A percentile compares a stretch with the other conserved stretches of the same genome.
These are phyloP conservation scores for Syrrhaptes paradoxus DNA, from an alignment of 2,113 vertebrate species.

Conservation along the genomic window DNA sequence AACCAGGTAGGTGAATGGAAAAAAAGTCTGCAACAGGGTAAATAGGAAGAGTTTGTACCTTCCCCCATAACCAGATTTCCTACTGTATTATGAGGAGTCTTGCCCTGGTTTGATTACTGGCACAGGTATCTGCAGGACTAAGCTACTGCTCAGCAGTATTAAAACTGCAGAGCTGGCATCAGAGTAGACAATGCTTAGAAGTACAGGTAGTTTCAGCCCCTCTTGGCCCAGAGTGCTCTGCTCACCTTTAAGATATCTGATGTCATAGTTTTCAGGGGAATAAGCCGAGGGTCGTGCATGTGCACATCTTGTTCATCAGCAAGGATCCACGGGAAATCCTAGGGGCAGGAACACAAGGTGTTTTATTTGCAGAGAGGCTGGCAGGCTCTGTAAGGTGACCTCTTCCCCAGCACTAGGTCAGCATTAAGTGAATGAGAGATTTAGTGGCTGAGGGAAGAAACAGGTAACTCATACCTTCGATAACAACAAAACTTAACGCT, in stretches of 20 bases:
- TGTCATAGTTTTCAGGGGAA: conserved; percentile 96
- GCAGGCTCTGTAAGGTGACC: background rate
- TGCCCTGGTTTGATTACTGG: background rate
- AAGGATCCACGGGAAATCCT: conserved; percentile 98
- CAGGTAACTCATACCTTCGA: background rate
- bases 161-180: background rate
- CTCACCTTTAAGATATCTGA: conserved; percentile 96
- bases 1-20: background rate
- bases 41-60: background rate
- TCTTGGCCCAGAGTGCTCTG: background rate
- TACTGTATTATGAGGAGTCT: background rate
- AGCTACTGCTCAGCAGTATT: background rate
- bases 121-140: background rate
- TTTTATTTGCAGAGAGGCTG: background rate
- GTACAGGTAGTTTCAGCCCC: background rate
- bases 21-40: background rate
- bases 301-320: conserved; percentile 96
- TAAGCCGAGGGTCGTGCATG: conserved; percentile 93
- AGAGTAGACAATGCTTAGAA: background rate
- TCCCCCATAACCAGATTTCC: background rate
- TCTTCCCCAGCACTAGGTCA: background rate
- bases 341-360: background rate
- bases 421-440: background rate
- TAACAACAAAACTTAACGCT: background rate
- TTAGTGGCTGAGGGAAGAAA: background rate